These are phyloP conservation scores for Hypomecis atomaria DNA, from an alignment of 2,888 invertebrate species.

Conservation along the genomic window DNA sequence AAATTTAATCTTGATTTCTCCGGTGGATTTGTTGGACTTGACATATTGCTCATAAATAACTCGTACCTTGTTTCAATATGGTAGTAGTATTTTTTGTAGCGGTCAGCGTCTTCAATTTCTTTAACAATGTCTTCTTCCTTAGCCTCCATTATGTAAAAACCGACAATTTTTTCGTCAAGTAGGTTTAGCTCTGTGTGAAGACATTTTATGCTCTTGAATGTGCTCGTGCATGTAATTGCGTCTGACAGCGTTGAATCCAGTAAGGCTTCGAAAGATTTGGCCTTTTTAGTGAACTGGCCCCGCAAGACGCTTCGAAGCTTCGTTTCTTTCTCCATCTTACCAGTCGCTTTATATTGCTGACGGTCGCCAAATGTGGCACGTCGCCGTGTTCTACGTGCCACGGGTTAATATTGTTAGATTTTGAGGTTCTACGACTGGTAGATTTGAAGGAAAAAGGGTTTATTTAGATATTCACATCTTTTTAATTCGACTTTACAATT, in stretches of 20 bases:
- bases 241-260: not conserved
- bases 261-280: not conserved
- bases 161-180: not conserved
- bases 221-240: not conserved
- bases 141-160: not conserved
- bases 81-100: not conserved
- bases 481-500: no score
- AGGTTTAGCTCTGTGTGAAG: not conserved
- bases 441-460: no score
- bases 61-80: not conserved
- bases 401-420: no score
- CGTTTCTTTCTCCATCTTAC: constrained; percentile 1
- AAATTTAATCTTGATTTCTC: no score
- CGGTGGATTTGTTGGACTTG: not conserved
- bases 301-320: constrained; percentile 1
- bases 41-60: not conserved
- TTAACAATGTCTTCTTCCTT: not conserved
- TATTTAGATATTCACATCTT: no score
- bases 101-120: not conserved
- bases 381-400: no score
- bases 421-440: no score
- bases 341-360: not conserved
- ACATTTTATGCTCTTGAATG: not conserved
- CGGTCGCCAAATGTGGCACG: not conserved
- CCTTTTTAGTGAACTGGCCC: constrained; percentile 4